Conservation (phyloP, 2,888 invertebrate genomes). For the Dryococelus australis region DNA sequence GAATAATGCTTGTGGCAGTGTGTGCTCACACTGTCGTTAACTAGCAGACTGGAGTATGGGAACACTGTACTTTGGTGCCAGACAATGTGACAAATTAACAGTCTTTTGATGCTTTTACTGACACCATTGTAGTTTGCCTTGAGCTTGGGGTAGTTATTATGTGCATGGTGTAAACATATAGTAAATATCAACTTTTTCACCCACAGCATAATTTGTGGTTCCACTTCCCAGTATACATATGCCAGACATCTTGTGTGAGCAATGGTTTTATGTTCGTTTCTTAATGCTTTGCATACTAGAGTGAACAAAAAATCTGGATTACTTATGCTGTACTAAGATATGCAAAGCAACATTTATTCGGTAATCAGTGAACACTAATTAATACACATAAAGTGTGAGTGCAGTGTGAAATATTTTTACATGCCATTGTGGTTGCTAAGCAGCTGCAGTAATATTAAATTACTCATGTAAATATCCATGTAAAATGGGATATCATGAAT, state of each 20-base stretch:
- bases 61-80: not conserved
- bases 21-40: not conserved
- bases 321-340: no score
- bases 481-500: not conserved
- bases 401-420: no score
- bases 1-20: not conserved
- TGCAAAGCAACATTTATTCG: no score
- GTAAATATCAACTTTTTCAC: not conserved
- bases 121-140: constrained; percentile 17
- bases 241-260: not conserved
- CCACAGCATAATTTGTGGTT: not conserved
- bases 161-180: constrained; percentile 24
- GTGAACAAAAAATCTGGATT: no score
- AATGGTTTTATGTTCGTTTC: not conserved
- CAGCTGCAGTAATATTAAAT: no score
- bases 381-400: no score
- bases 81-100: not conserved
- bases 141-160: constrained; percentile 20
- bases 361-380: no score
- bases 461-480: no score
- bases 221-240: not conserved
- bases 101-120: not conserved
- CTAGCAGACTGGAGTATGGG: not conserved
- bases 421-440: no score
- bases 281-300: not conserved